Conservation (phyloP, 92 coral and sea anemone genomes). For the Nematostella vectensis region DNA sequence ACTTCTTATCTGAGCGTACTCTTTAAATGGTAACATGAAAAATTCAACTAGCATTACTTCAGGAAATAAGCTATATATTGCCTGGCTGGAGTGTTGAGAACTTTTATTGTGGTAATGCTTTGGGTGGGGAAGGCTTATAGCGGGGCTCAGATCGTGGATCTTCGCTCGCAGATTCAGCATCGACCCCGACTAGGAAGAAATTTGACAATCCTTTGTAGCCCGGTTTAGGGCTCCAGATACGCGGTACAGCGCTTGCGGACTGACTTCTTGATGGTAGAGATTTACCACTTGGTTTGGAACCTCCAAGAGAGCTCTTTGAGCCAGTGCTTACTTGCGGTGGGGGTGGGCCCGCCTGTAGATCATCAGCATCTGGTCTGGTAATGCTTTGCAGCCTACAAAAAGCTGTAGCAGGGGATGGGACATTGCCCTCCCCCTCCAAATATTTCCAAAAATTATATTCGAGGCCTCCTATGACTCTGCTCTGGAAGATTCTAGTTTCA, state of each 20-base stretch:
- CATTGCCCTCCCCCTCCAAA: no score
- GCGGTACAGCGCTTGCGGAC: constrained; percentile 15
- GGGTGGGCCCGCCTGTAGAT: neutral
- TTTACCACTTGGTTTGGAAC: neutral
- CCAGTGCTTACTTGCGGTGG: neutral
- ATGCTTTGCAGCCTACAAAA: no score
- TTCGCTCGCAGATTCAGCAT: constrained; percentile 16
- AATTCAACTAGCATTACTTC: no score
- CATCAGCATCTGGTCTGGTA: constrained; percentile 40
- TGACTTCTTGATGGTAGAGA: constrained; percentile 4
- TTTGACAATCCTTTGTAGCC: constrained; percentile 61
- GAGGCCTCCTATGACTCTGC: no score
- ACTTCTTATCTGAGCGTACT: no score
- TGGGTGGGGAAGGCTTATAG: constrained; percentile 13
- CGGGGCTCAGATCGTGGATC: neutral
- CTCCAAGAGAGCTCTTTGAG: constrained; percentile 7
- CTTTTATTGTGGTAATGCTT: no score
- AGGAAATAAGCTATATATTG: no score
- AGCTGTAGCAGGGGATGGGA: no score
- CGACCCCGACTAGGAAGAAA: constrained; percentile 83
- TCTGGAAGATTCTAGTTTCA: no score
- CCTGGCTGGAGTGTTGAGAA: no score
- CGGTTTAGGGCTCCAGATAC: constrained; percentile 83
- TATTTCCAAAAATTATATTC: no score
- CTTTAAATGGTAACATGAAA: no score